Evolutionary conservation across 2,113 vertebrate species (phyloP).

Genomic region (Lathamus discolor): DNA sequence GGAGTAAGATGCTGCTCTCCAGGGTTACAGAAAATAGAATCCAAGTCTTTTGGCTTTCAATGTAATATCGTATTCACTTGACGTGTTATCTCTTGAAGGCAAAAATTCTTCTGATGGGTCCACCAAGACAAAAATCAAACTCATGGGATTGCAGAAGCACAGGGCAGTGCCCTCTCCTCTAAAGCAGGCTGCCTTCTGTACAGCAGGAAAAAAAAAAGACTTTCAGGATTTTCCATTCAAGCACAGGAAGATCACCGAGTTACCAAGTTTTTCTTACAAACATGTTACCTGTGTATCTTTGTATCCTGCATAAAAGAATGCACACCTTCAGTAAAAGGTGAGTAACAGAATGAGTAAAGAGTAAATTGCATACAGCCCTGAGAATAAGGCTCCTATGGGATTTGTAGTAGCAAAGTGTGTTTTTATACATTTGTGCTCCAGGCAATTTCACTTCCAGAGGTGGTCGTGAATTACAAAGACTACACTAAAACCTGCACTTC

Average conservation of each 20-base stretch:
- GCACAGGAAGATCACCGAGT: neutral
- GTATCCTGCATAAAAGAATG: neutral
- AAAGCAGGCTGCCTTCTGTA: neutral
- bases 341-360: neutral
- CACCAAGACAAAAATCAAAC: neutral
- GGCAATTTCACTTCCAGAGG: neutral
- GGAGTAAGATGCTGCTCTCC: neutral
- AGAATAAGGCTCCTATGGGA: neutral
- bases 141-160: neutral
- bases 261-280: neutral
- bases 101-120: neutral
- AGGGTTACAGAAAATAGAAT: neutral
- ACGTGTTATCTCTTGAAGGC: neutral
- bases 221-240: neutral
- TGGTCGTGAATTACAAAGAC: neutral
- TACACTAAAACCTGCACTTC: neutral
- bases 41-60: neutral
- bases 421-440: neutral
- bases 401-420: neutral
- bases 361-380: neutral
- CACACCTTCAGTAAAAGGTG: neutral
- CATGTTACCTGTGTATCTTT: neutral
- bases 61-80: neutral
- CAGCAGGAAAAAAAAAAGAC: neutral
- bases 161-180: neutral